Evolutionary conservation across 1,140 invertebrate species (phyloP).

Genomic region (Halesus radiatus): DNA sequence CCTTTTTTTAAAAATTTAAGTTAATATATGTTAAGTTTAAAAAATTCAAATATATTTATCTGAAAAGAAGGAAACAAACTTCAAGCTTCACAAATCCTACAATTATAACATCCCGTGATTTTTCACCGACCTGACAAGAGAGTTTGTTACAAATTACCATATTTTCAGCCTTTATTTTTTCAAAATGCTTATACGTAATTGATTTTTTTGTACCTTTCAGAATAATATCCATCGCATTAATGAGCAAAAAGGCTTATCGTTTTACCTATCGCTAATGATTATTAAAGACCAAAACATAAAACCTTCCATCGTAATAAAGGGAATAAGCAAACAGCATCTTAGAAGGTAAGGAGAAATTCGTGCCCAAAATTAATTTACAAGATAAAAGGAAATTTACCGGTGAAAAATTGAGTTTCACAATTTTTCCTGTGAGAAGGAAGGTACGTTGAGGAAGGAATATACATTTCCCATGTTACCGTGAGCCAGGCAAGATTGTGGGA

Average conservation of each 20-base stretch:
- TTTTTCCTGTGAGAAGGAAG: neutral
- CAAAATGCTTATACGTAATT: conserved; percentile 2
- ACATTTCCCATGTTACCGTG: neutral
- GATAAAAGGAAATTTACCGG: conserved; percentile 37
- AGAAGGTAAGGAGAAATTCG: conserved; percentile 5
- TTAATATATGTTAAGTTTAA: no score
- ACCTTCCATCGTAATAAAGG: neutral
- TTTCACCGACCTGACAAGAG: no score
- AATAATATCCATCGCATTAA: conserved; percentile 19
- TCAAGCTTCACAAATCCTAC: no score
- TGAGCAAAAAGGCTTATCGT: conserved; percentile 26
- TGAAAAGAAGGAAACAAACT: no score
- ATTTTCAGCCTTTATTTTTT: neutral
- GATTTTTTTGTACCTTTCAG: neutral
- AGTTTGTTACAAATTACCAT: neutral
- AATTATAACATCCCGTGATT: no score
- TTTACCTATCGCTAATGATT: conserved; percentile 33
- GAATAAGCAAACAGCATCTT: conserved; percentile 4
- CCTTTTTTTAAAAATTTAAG: no score
- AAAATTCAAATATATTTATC: no score
- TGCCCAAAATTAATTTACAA: conserved; percentile 31
- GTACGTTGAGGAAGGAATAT: neutral
- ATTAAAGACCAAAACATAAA: conserved; percentile 31
- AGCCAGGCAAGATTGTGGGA: neutral
- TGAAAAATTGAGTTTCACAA: conserved; percentile 30